These are phyloP conservation scores for Leucosticte australis DNA, from an alignment of 2,113 vertebrate species.

Conservation along the genomic window DNA sequence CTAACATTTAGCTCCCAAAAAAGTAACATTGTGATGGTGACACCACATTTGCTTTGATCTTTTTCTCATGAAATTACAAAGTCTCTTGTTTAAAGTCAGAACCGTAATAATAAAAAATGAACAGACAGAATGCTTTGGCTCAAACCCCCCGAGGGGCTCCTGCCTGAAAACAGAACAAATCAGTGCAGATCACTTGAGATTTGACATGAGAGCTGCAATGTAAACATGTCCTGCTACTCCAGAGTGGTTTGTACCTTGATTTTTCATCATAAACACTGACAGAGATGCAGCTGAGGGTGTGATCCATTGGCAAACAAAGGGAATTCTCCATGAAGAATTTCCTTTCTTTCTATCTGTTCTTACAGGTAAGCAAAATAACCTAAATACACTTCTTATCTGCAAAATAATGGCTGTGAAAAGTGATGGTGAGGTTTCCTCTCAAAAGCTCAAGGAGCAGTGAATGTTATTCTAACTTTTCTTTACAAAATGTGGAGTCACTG, in stretches of 20 bases:
- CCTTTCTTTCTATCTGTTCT: background rate
- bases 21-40: constrained; percentile 16
- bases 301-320: background rate
- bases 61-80: constrained; percentile 33
- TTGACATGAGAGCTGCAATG: constrained; percentile 27
- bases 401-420: background rate
- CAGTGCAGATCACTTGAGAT: constrained; percentile 33
- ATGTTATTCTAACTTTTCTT: background rate
- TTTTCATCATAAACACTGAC: background rate
- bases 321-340: background rate
- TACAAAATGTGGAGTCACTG: constrained; percentile 37
- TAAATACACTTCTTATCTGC: background rate
- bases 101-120: background rate
- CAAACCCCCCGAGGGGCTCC: constrained; percentile 30
- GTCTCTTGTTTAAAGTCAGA: background rate
- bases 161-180: constrained; percentile 36
- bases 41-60: constrained; percentile 37
- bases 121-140: constrained; percentile 62
- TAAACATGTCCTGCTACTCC: constrained; percentile 55
- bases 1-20: constrained; percentile 59
- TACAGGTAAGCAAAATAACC: constrained; percentile 2
- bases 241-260: background rate
- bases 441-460: background rate
- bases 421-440: constrained; percentile 29
- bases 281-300: background rate